Conservation (phyloP, 2,113 vertebrate genomes). For the Rynchops niger region DNA sequence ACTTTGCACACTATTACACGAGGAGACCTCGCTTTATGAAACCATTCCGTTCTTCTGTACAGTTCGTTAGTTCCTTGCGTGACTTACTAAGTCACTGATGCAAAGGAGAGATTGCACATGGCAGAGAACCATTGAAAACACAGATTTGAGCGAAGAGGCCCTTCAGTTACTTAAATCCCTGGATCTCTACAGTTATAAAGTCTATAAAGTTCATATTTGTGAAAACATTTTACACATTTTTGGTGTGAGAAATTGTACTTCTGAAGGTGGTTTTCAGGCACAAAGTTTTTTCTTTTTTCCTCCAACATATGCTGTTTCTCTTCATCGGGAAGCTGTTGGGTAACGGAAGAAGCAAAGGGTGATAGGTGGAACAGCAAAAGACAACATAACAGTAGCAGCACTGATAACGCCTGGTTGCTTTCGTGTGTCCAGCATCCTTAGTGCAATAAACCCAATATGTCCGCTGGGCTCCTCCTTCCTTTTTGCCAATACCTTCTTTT, state of each 20-base stretch:
- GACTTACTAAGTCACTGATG: not conserved
- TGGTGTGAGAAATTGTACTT: not conserved
- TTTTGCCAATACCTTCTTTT: not conserved
- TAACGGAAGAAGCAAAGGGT: not conserved
- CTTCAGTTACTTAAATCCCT: not conserved
- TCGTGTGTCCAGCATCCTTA: not conserved
- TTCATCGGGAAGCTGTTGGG: not conserved
- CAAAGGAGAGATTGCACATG: not conserved
- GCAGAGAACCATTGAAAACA: not conserved
- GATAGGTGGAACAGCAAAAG: not conserved
- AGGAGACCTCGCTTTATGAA: not conserved
- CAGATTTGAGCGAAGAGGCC: not conserved
- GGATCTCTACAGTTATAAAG: not conserved
- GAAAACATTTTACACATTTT: not conserved
- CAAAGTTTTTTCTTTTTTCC: not conserved
- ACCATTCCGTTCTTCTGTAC: accelerated
- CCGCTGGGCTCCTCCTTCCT: not conserved
- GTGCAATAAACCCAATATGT: not conserved
- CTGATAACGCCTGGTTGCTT: not conserved
- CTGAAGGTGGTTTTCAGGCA: not conserved
- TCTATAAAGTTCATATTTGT: not conserved
- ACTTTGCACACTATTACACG: accelerated
- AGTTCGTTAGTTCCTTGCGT: not conserved
- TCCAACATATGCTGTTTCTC: not conserved
- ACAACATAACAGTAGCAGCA: not conserved